Conservation (phyloP, 2,888 invertebrate species). For the Ischnura elegans region DNA sequence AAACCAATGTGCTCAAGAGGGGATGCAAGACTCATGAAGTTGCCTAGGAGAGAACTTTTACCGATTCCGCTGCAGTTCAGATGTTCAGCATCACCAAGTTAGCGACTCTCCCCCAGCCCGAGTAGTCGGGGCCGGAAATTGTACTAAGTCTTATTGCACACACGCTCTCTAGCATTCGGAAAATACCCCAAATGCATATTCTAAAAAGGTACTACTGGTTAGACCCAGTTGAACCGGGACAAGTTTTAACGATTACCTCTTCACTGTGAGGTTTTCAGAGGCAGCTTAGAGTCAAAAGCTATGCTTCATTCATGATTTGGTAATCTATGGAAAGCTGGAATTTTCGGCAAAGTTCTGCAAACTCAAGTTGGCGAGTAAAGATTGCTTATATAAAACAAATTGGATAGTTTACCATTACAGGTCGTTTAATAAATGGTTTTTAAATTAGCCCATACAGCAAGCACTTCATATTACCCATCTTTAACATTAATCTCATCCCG, state of each 20-base stretch:
- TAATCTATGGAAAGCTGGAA: not conserved
- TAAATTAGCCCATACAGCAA: no score
- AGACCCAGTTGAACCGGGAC: not conserved
- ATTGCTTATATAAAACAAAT: no score
- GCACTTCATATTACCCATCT: no score
- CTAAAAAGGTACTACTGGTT: not conserved
- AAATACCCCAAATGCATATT: not conserved
- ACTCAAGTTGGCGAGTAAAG: not conserved
- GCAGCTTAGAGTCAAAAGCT: not conserved
- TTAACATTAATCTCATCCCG: no score
- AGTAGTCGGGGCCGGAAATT: not conserved
- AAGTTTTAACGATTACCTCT: not conserved
- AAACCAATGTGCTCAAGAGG: not conserved
- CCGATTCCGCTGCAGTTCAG: not conserved
- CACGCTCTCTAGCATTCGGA: not conserved
- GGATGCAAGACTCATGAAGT: not conserved
- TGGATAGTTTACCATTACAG: no score
- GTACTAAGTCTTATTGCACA: not conserved
- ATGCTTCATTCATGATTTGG: not conserved
- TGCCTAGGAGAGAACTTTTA: not conserved
- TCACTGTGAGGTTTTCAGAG: not conserved
- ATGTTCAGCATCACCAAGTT: conserved; percentile 20
- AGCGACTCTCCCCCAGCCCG: not conserved
- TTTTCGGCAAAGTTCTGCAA: not conserved
- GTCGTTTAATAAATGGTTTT: no score